phyloP scores from a whole-genome alignment of 2,888 invertebrate species.

The Drosophila setosimentum region DNA sequence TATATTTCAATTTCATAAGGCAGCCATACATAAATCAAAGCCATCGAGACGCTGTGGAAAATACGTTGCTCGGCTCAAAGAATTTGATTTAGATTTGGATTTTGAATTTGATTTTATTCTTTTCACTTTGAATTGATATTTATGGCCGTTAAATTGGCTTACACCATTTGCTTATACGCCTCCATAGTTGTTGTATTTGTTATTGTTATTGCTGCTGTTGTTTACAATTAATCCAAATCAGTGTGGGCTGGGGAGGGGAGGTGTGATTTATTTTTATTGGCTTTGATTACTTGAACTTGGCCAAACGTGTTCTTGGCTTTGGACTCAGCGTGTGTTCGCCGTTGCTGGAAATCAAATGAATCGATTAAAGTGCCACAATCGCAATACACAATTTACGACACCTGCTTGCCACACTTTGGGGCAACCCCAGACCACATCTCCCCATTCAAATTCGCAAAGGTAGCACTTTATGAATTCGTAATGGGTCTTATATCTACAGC shows the following conservation, averaged over 20 bases:
- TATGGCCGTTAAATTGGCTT: conserved; percentile 70
- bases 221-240: conserved; percentile 52
- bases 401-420: conserved; percentile 32
- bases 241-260: conserved; percentile 29
- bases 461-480: conserved; percentile 40
- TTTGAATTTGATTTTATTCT: conserved; percentile 20
- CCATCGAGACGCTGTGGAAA: conserved; percentile 8
- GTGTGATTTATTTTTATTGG: conserved; percentile 68
- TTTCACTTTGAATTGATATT: conserved; percentile 59
- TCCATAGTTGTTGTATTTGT: conserved; percentile 3
- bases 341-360: conserved; percentile 50
- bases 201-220: conserved; percentile 1
- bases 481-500: conserved; percentile 17
- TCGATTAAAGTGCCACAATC: conserved; percentile 44
- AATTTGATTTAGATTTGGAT: conserved; percentile 33
- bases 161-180: conserved; percentile 55
- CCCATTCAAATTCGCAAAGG: background rate
- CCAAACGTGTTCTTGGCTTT: conserved; percentile 31
- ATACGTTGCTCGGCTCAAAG: conserved; percentile 10
- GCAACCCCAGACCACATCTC: background rate
- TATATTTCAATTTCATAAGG: conserved; percentile 50
- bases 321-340: conserved; percentile 21
- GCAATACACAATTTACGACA: conserved; percentile 43
- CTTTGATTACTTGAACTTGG: conserved; percentile 63
- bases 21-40: conserved; percentile 65